A percentile compares a stretch with the other conserved stretches of the same genome.
phyloP scores from a whole-genome alignment of 2,113 vertebrate species.

The Rallus limicola region DNA sequence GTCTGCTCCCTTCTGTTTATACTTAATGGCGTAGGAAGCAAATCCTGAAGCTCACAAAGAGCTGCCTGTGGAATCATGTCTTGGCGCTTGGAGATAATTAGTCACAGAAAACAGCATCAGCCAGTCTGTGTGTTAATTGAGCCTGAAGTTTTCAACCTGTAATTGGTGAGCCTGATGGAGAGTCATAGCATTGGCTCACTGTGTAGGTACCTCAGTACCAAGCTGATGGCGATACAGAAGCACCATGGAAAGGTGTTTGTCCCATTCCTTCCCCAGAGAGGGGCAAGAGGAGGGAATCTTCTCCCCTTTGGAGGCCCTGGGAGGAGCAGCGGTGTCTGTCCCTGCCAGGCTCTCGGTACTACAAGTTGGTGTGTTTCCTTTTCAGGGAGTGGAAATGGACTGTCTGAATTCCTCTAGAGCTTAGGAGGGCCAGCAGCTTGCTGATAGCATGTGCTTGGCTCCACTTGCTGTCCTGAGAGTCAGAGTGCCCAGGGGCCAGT shows the following conservation, averaged over 20 bases:
- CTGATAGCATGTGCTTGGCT: not conserved
- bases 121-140: conserved; percentile 43
- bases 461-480: not conserved
- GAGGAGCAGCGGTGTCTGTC: not conserved
- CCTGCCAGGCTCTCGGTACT: not conserved
- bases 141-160: conserved; percentile 26
- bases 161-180: not conserved
- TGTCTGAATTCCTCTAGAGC: not conserved
- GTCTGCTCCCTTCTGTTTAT: not conserved
- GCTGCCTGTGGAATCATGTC: not conserved
- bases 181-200: not conserved
- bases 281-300: not conserved
- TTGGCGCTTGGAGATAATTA: conserved; percentile 43
- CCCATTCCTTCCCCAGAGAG: not conserved
- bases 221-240: not conserved
- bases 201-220: not conserved
- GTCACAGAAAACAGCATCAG: not conserved
- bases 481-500: rapidly evolving
- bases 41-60: conserved; percentile 16
- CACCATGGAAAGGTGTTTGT: not conserved
- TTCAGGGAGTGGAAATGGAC: not conserved
- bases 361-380: not conserved
- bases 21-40: conserved; percentile 7
- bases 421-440: not conserved
- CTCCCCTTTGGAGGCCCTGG: not conserved